Evolutionary conservation across 2,888 invertebrate genomes (phyloP).

Genomic region (Sminthurides aquaticus): DNA sequence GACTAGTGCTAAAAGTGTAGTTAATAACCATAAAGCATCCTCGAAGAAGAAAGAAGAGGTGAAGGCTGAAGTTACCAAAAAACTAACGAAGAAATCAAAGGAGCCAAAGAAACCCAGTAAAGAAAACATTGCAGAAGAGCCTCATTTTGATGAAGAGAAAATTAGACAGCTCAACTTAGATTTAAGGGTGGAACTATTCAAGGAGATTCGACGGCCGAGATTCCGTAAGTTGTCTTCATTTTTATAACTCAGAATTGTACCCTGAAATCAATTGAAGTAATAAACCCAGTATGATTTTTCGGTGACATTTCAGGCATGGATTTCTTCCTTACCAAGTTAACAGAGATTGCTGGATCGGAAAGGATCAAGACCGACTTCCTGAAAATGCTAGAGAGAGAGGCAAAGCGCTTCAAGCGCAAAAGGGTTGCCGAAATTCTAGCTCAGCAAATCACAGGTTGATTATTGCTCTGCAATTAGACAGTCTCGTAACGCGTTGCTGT

Average conservation of each 20-base stretch:
- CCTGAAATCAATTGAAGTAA: not conserved
- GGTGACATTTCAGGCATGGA: constrained; percentile 36
- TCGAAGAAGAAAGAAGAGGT: not conserved
- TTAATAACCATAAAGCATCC: not conserved
- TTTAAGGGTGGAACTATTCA: constrained; percentile 37
- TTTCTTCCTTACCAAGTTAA: constrained; percentile 32
- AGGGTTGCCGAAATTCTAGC: constrained; percentile 61
- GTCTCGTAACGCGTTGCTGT: not conserved
- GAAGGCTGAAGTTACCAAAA: not conserved
- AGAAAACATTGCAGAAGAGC: constrained; percentile 7
- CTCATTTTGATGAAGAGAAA: constrained; percentile 34
- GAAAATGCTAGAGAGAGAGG: constrained; percentile 51
- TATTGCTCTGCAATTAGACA: not conserved
- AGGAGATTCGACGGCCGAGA: constrained; percentile 42
- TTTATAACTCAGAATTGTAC: not conserved
- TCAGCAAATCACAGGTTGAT: constrained; percentile 46
- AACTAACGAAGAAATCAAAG: not conserved
- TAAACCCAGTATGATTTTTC: constrained; percentile 10
- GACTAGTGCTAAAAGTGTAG: not conserved
- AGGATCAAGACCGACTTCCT: constrained; percentile 39
- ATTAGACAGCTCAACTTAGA: constrained; percentile 35
- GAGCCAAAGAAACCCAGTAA: not conserved
- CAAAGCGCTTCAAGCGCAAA: constrained; percentile 68
- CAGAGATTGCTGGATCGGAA: constrained; percentile 37
- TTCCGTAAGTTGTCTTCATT: constrained; percentile 32